A percentile compares a stretch with the other conserved stretches of the same genome.
Conservation (phyloP, 2,113 vertebrate genomes). For the Reinhardtius hippoglossoides region DNA sequence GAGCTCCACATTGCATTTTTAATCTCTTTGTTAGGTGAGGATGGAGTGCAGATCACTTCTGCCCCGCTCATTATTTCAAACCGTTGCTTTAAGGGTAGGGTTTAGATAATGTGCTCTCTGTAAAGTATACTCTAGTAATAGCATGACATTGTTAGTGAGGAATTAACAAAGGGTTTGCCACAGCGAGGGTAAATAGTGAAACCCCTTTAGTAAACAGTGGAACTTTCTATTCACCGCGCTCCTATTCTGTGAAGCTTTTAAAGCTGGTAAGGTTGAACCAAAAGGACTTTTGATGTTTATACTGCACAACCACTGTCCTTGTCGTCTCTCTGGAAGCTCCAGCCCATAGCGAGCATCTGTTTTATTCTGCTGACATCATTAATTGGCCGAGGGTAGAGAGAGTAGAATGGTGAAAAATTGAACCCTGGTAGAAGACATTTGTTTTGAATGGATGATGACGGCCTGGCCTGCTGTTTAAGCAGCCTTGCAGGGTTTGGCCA, state of each 20-base stretch:
- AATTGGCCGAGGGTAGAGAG: constrained; percentile 47
- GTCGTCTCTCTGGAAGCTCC: constrained; percentile 37
- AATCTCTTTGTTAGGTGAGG: constrained; percentile 77
- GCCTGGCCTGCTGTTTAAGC: constrained; percentile 75
- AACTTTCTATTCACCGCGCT: neutral
- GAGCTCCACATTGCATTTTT: constrained; percentile 75
- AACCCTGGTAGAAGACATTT: constrained; percentile 62
- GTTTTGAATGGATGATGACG: constrained; percentile 68
- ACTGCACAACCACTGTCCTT: constrained; percentile 16
- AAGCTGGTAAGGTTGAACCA: neutral
- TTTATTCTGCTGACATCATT: constrained; percentile 68
- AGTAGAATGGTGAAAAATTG: constrained; percentile 48
- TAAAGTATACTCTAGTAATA: constrained; percentile 35
- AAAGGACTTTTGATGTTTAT: neutral
- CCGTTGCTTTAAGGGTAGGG: constrained; percentile 46
- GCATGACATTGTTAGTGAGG: constrained; percentile 49
- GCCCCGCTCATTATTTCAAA: constrained; percentile 71
- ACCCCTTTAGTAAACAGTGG: constrained; percentile 21
- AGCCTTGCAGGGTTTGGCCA: constrained; percentile 69
- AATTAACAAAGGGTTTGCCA: constrained; percentile 50
- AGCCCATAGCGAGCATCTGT: constrained; percentile 45
- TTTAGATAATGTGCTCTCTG: constrained; percentile 60
- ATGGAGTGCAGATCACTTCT: constrained; percentile 67
- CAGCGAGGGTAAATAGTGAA: constrained; percentile 34
- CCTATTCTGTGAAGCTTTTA: constrained; percentile 13